phyloP scores from a whole-genome alignment of 2,888 invertebrate species.

The Pyrgus malvae region DNA sequence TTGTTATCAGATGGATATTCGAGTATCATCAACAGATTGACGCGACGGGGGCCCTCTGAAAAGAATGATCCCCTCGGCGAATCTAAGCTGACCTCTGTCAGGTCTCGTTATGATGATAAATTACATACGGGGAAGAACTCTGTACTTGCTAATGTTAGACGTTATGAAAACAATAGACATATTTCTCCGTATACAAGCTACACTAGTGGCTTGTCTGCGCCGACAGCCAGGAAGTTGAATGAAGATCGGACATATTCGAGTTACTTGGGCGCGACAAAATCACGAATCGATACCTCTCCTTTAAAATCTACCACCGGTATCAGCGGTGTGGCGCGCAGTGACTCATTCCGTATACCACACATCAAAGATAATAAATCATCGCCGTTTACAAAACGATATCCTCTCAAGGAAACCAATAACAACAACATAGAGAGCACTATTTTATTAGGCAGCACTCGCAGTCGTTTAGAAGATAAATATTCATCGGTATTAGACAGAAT shows the following conservation, averaged over 20 bases:
- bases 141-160: slow-evolving; percentile 61
- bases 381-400: slow-evolving; percentile 68
- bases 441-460: slow-evolving; percentile 82
- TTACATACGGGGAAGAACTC: slow-evolving; percentile 60
- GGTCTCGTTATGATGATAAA: slow-evolving; percentile 71
- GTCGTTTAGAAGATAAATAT: slow-evolving; percentile 90
- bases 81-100: slow-evolving; percentile 54
- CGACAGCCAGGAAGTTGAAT: slow-evolving; percentile 57
- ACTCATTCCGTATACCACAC: slow-evolving; percentile 74
- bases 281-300: slow-evolving; percentile 68
- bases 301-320: slow-evolving; percentile 62
- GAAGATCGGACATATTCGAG: slow-evolving; percentile 68
- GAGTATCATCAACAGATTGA: slow-evolving; percentile 90
- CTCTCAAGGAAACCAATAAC: slow-evolving; percentile 74
- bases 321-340: slow-evolving; percentile 64
- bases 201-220: slow-evolving; percentile 49
- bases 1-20: slow-evolving; percentile 93
- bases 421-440: slow-evolving; percentile 67
- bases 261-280: slow-evolving; percentile 64
- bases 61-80: slow-evolving; percentile 76
- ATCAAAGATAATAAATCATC: slow-evolving; percentile 72
- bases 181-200: slow-evolving; percentile 67
- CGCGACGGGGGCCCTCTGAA: slow-evolving; percentile 89
- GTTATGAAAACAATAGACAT: slow-evolving; percentile 70
- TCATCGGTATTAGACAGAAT: slow-evolving; percentile 88